Evolutionary conservation across 2,888 invertebrate species (phyloP), one percentile per base, ranked within the genome.

Genomic region (Mycalesis mineus): DNA sequence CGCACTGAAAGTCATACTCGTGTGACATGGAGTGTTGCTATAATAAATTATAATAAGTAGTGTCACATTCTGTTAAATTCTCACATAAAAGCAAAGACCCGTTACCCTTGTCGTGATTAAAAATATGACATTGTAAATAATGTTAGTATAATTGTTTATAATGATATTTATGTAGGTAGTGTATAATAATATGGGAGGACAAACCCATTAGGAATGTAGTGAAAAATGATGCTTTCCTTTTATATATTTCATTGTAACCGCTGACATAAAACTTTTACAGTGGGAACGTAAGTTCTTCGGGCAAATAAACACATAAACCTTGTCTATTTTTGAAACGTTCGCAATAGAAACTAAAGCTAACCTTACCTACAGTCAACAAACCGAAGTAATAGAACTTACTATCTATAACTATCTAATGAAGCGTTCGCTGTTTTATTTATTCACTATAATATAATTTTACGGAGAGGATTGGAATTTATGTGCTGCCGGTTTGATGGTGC

Each of bases 271-370:
- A 61, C 48, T 58, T 58, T 55, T 31, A 44, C 58, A 55, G 28
- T 58, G 29, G 49, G 41, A 48, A 50, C 58, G 55, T 58, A 58
- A 58, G 58, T 61, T 49, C 58, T 48, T 44, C 31, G 44, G 49
- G 51, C 61, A 56, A 61, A 61, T 61, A 61, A 61, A 61, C 61
- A 61, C 58, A 61, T 61, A 61, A 61, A 61, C 58, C 53, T 53
- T 49, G 33, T 49, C 55, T 61, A 58, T 61, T 61, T 61, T 61
- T 56, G 53, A 53, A 53, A 55, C 49, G 56, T 53, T 61, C 42
- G 55, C 49, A 56, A 58, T 53, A 58, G 52, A 61, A 58, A 61
- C 52, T 49, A 55, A 61, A 58, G 45, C 52, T 58, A 4, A 44
- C n/a, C n/a, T n/a, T n/a, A n/a, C n/a, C n/a, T n/a, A n/a, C 13